Base-by-base conservation (phyloP, 1,140 invertebrate species). In the Battus philenor region DNA sequence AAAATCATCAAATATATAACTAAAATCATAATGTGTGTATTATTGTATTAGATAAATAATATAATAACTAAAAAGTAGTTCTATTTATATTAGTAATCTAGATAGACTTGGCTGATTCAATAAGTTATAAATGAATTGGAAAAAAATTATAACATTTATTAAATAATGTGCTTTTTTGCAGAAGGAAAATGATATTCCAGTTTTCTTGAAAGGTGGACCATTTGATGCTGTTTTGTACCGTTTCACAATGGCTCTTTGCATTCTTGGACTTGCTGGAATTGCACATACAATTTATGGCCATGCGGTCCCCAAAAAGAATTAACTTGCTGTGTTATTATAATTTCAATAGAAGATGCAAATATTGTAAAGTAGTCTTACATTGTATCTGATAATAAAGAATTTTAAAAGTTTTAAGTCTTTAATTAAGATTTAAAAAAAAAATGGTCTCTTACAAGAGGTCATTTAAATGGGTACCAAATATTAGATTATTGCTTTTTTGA, bases 171-270 rank as follows among this genome's bases (percentile, higher is more conserved):
- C 2, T 20, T 15, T 44, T 30, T 81, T 82, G 44, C 68, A 89
- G 87, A 68, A 59, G 62, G 68, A 79, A 0, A 53, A 87, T 54
- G 62, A 79, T 31, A 60, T 73, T 1, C 86, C 86, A 2, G 66
- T 87, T 0, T 88, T 81, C 53, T 46, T 86, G 29, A 80, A 87
- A 36, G 84, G 74, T 32, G 88, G 88, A 24, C 70, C 62, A 4
- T 55, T 68, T n/a, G 88, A 89, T 50, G 70, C 47, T 44, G 47
- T 88, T 16, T 44, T 88, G 1, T 85, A 85, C 47, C 76, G 83
- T 10, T 15, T 86, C 0, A 86, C 79, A 1, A 33, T 80, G 46
- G 52, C 54, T 31, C 39, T 78, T 0, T 80, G 76, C 44, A 41
- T 68, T 20, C 31, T 74, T 13, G 77, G 79, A 4, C 39, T 78